Percentiles rank a stretch among this genome's conserved stretches.
Conservation (phyloP, 2,888 invertebrate species). For the Pristionchus arcanus region DNA sequence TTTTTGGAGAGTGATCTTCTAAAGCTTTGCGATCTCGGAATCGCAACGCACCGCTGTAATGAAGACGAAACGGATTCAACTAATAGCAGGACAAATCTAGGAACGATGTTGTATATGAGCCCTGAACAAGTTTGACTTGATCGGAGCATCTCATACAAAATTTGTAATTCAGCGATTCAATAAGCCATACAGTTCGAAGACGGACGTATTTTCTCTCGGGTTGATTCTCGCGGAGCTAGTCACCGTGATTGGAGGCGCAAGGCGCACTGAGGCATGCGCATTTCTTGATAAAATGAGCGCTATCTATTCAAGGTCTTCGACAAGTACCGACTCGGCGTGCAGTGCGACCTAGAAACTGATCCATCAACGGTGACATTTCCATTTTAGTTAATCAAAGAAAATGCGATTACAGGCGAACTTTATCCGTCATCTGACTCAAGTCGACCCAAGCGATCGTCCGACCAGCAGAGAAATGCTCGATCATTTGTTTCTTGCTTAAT, state of each 20-base stretch:
- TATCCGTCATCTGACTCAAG: not conserved
- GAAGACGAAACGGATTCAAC: not conserved
- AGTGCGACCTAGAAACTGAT: not conserved
- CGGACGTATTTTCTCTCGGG: not conserved
- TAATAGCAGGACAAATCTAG: not conserved
- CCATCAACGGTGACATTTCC: not conserved
- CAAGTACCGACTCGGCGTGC: not conserved
- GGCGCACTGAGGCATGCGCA: too few relatives aligned
- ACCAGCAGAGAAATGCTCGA: not conserved
- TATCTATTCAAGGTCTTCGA: not conserved
- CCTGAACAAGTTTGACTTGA: not conserved
- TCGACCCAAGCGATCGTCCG: not conserved
- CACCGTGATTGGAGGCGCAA: too few relatives aligned
- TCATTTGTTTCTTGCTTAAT: not conserved
- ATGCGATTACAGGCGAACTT: not conserved
- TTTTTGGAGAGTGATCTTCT: not conserved
- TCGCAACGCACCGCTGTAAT: not conserved
- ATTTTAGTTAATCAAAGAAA: too few relatives aligned
- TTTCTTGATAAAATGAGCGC: too few relatives aligned
- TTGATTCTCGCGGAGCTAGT: not conserved
- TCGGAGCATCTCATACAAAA: too few relatives aligned
- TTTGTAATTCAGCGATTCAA: too few relatives aligned
- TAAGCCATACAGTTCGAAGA: too few relatives aligned
- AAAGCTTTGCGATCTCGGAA: not conserved
- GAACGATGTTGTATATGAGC: not conserved